Evolutionary conservation across 2,888 invertebrate genomes (phyloP).

Genomic region (Tanypteryx hageni): DNA sequence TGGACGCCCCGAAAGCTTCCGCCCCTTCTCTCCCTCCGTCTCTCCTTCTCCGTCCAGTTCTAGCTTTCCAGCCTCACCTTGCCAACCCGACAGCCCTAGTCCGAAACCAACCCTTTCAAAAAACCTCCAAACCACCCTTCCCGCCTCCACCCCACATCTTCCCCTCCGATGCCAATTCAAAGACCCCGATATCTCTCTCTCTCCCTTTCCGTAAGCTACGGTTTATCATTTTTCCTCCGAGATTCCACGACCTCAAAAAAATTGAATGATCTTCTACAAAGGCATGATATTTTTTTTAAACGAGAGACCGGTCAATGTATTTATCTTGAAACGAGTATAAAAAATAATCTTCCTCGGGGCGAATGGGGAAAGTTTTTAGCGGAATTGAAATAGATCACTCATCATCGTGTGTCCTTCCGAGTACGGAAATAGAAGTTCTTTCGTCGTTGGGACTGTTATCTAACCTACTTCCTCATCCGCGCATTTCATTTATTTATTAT

Average conservation of each 20-base stretch:
- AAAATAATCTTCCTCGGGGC: neutral
- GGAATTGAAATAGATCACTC: neutral
- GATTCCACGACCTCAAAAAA: constrained; percentile 12
- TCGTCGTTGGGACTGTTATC: neutral
- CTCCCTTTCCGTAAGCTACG: neutral
- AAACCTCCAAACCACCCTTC: neutral
- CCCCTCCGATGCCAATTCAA: neutral
- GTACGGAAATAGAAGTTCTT: neutral
- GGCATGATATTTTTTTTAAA: neutral
- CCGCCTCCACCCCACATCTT: neutral
- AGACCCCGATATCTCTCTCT: neutral
- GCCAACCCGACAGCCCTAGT: neutral
- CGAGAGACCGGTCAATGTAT: neutral
- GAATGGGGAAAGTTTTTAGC: neutral
- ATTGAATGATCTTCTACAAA: neutral
- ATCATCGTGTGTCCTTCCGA: neutral
- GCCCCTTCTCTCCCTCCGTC: constrained; percentile 65
- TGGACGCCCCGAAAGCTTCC: constrained; percentile 63
- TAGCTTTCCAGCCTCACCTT: neutral
- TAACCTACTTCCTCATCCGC: neutral
- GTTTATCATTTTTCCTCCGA: neutral
- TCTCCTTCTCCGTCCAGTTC: constrained; percentile 68
- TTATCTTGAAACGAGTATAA: neutral
- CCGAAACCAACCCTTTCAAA: neutral
- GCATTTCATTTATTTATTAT: neutral